Base-by-base conservation (phyloP, 2,113 vertebrate genomes). In the Actenoides hombroni region DNA sequence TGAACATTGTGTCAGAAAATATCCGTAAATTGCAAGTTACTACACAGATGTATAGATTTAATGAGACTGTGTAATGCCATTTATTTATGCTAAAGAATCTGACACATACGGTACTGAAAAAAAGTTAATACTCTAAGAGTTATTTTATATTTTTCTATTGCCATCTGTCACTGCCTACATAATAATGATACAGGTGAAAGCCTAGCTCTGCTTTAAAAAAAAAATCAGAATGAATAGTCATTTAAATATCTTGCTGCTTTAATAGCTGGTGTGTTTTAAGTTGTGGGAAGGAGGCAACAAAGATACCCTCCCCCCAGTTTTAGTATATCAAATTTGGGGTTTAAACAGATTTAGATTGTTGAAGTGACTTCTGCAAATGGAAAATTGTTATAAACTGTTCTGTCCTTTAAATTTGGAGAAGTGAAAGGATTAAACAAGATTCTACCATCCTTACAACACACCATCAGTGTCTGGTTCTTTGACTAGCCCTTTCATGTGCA, bases 1-100 rank as follows among this genome's bases (percentile, higher is more conserved):
- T 97, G 97, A 97, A 96, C 95, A 97, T 93, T 95, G 95, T 97
- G 95, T 97, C 95, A 97, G 96, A 97, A 97, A 97, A 96, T 97
- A 96, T 96, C 94, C 84, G 96, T 96, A 97, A 97, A 97, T 96
- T 97, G 94, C 95, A 97, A 96, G 92, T 95, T 96, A 95, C 95
- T 97, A 93, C 97, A 97, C 96, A 97, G 97, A 97, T 97, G 97
- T 97, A 97, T 97, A 96, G 97, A 97, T 97, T 97, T 97, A 97
- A 97, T 97, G 97, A 97, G 97, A 94, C 94, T 94, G 84, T 97
- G 95, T 88, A 95, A 96, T 97, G 97, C 95, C 96, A 94, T 97
- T 97, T 97, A 96, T 97, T 97, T 97, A 96, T 97, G 95, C 97
- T 96, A 97, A 97, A 96, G 96, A 97, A 89, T 91, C 92, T 97